Conservation (phyloP, 64 coral and sea anemone species). For the Pachyseris speciosa region DNA sequence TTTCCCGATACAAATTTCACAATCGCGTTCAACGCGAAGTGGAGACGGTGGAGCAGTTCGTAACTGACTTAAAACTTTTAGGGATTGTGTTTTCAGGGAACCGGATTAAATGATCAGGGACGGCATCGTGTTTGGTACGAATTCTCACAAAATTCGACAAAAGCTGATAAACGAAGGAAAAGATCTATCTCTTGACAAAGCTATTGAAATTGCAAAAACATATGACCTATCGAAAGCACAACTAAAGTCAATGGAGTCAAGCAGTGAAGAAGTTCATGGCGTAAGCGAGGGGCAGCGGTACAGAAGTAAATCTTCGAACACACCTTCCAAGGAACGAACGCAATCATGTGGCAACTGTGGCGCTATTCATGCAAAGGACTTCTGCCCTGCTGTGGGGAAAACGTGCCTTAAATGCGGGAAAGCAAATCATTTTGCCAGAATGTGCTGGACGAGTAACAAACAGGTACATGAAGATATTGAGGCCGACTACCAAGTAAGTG, state of each 20-base stretch:
- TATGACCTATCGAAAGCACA: no score
- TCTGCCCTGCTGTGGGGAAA: background rate
- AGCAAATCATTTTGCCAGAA: background rate
- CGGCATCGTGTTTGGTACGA: constrained; percentile 25
- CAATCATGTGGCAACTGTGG: background rate
- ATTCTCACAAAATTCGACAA: background rate
- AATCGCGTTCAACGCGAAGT: background rate
- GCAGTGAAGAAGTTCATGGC: background rate
- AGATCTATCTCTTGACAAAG: constrained; percentile 20
- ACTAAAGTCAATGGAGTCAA: no score
- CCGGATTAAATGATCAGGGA: constrained; percentile 61
- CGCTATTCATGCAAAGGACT: background rate
- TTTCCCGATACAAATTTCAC: background rate
- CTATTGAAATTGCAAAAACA: no score
- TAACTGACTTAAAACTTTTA: background rate
- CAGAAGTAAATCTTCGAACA: no score
- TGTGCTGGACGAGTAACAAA: background rate
- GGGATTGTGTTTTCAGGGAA: background rate
- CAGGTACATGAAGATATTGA: no score
- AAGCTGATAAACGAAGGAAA: constrained; percentile 37
- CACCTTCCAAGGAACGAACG: no score
- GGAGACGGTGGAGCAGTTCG: no score
- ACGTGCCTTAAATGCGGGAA: background rate
- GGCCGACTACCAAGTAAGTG: no score
- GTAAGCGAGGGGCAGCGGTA: background rate